A percentile compares a stretch with the other conserved stretches of the same genome.
These are phyloP conservation scores for Ammodytes dubius DNA, from an alignment of 2,113 vertebrate genomes.

Conservation along the genomic window DNA sequence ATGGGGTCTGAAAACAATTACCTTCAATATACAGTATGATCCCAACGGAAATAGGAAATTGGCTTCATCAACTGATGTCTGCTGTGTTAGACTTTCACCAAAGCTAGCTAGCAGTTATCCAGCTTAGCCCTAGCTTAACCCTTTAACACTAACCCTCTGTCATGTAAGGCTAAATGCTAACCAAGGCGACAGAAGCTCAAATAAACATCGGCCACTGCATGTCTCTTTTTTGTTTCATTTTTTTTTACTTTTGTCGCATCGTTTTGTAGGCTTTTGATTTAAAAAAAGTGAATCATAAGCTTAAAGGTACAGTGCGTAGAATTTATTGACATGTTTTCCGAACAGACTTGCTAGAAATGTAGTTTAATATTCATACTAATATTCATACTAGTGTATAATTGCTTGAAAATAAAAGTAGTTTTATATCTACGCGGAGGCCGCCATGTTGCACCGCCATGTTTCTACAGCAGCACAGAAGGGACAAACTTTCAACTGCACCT, in stretches of 20 bases:
- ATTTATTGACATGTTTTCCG: too few species aligned
- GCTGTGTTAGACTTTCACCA: neutral
- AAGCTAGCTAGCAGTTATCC: neutral
- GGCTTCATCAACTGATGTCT: neutral
- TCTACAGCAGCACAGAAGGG: too few species aligned
- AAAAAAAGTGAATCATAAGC: neutral
- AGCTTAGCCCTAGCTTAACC: neutral
- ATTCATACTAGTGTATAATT: too few species aligned
- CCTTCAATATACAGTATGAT: neutral
- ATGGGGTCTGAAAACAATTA: neutral
- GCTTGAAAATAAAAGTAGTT: too few species aligned
- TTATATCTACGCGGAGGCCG: too few species aligned
- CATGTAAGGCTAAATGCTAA: slow-evolving; percentile 7
- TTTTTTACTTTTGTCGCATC: too few species aligned
- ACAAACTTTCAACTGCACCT: too few species aligned
- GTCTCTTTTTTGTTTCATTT: neutral
- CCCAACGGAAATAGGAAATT: neutral
- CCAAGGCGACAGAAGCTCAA: neutral
- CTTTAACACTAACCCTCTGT: neutral
- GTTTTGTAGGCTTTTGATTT: too few species aligned
- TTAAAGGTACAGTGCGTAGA: neutral
- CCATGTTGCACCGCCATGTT: too few species aligned
- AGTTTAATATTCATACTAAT: too few species aligned
- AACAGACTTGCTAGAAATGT: too few species aligned
- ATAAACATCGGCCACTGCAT: neutral